These are phyloP conservation scores for Agelas oroides DNA, from an alignment of 37 sponge, comb jelly and placozoan genomes.

Conservation along the genomic window DNA sequence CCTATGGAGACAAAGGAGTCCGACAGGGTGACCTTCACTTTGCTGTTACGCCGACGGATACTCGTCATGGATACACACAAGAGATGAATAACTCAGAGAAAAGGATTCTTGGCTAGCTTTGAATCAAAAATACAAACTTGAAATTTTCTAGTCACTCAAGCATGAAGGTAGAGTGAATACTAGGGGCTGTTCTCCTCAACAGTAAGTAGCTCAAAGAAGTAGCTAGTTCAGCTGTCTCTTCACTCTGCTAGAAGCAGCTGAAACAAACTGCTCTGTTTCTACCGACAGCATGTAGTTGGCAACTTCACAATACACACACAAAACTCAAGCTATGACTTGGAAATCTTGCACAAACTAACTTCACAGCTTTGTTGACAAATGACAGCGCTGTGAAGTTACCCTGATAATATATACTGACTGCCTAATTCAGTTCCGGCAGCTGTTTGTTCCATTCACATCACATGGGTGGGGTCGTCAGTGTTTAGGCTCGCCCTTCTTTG, in stretches of 20 bases:
- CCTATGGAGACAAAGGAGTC: constrained; percentile 57
- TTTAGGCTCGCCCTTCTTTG: background rate
- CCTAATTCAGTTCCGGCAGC: background rate
- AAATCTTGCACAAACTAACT: no score
- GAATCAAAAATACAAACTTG: no score
- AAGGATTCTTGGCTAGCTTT: background rate
- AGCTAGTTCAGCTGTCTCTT: no score
- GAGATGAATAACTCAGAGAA: background rate
- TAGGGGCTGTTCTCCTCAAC: no score
- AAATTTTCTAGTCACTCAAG: no score
- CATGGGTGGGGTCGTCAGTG: background rate
- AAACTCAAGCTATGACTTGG: no score
- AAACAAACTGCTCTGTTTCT: background rate
- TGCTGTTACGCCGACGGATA: background rate
- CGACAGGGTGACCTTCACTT: constrained; percentile 44
- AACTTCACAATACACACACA: no score
- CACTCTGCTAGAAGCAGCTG: background rate
- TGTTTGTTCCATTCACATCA: background rate
- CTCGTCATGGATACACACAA: background rate
- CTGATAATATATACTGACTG: no score
- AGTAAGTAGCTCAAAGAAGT: no score
- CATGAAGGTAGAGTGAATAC: no score
- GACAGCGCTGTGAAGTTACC: no score
- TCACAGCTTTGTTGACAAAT: no score
- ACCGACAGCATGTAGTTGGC: background rate